Conservation (phyloP, 1,140 invertebrate species). For the Belonocnema kinseyi region DNA sequence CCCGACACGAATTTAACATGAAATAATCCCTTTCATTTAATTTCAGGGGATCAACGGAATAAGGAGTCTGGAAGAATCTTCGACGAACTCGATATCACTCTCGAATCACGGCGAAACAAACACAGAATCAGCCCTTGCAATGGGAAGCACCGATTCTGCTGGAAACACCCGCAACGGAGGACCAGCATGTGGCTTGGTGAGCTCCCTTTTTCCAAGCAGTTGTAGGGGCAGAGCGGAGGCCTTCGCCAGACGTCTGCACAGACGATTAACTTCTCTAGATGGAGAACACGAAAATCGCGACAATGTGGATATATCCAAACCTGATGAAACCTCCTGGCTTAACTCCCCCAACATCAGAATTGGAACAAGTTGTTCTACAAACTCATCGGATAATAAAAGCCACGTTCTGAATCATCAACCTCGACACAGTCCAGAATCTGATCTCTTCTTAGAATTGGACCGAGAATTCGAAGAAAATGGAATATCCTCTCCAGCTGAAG, state of each 20-base stretch:
- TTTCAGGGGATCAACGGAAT: constrained; percentile 50
- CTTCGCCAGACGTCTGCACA: constrained; percentile 85
- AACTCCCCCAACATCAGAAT: constrained; percentile 56
- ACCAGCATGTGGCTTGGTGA: constrained; percentile 73
- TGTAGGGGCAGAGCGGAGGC: constrained; percentile 86
- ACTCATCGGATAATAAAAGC: constrained; percentile 39
- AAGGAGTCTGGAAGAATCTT: constrained; percentile 43
- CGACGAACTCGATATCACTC: constrained; percentile 49
- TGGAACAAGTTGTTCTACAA: constrained; percentile 68
- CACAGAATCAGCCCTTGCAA: constrained; percentile 39
- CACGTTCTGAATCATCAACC: constrained; percentile 67
- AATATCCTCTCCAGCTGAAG: constrained; percentile 81
- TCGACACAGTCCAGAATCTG: constrained; percentile 71
- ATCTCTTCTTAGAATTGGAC: constrained; percentile 78
- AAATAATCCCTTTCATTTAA: neutral
- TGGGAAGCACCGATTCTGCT: constrained; percentile 64
- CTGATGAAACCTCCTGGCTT: constrained; percentile 62
- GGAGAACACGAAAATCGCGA: constrained; percentile 63
- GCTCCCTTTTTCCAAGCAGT: constrained; percentile 80
- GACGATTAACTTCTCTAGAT: constrained; percentile 82
- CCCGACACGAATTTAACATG: neutral
- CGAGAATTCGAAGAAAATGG: constrained; percentile 77
- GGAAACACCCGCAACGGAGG: constrained; percentile 53
- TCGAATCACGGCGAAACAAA: constrained; percentile 34
- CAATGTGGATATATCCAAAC: constrained; percentile 43